A percentile compares a stretch with the other conserved stretches of the same genome.
These are phyloP conservation scores for Glaucomys volans DNA, from an alignment of 2,113 vertebrate genomes.

Conservation along the genomic window DNA sequence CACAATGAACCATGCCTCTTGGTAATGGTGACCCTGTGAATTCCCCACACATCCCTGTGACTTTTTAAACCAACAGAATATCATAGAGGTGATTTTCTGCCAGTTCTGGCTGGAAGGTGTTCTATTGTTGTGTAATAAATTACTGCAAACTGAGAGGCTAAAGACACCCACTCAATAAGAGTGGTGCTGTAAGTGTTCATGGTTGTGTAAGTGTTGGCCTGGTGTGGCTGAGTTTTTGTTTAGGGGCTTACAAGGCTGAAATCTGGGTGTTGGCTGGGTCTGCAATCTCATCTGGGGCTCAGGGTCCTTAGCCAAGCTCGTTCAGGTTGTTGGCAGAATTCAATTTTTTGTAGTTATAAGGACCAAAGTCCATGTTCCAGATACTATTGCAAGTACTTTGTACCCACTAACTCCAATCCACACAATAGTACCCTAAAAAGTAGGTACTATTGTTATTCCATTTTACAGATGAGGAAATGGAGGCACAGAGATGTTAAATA, in stretches of 20 bases:
- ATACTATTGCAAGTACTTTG: not conserved
- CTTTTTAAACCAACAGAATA: not conserved
- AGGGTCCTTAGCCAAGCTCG: not conserved
- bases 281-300: not conserved
- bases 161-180: not conserved
- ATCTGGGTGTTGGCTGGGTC: not conserved
- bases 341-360: not conserved
- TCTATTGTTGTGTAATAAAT: not conserved
- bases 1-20: not conserved
- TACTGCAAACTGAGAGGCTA: not conserved
- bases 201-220: not conserved
- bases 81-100: not conserved
- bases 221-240: not conserved
- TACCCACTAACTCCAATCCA: not conserved
- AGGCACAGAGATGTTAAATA: not conserved
- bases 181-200: too few relatives aligned
- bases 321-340: not conserved
- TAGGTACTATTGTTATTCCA: not conserved
- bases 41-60: not conserved
- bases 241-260: not conserved
- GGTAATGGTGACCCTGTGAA: not conserved
- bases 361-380: not conserved
- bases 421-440: too few relatives aligned
- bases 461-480: constrained; percentile 28
- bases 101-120: not conserved